Conservation (phyloP, 2,888 invertebrate species). For the Chromoteleia sp. region DNA sequence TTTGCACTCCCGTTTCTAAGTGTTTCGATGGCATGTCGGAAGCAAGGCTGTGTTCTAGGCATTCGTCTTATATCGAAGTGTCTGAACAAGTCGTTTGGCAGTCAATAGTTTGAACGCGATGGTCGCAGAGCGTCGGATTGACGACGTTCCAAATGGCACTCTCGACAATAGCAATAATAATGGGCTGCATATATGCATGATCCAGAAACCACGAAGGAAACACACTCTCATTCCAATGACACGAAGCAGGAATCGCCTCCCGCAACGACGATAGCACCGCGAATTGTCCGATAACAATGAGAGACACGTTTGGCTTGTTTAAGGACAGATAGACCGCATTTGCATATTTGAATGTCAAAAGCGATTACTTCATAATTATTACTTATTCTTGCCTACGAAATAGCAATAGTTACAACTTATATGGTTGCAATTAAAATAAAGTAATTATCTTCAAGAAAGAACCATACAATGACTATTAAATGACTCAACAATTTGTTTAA, state of each 20-base stretch:
- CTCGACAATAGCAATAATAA: conserved; percentile 53
- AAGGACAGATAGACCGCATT: conserved; percentile 35
- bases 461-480: too few relatives aligned
- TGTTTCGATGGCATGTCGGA: conserved; percentile 30
- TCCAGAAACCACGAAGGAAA: conserved; percentile 51
- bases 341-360: conserved; percentile 36
- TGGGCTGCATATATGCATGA: conserved; percentile 63
- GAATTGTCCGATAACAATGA: conserved; percentile 59
- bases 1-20: conserved; percentile 31
- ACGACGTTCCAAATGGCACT: conserved; percentile 63
- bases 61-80: conserved; percentile 38
- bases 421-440: too few relatives aligned
- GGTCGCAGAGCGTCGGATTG: conserved; percentile 49
- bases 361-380: conserved; percentile 53
- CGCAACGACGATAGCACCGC: conserved; percentile 49
- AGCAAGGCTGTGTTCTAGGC: conserved; percentile 2
- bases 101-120: conserved; percentile 57
- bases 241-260: conserved; percentile 29
- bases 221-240: conserved; percentile 38
- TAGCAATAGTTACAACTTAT: neutral
- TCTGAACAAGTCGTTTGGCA: conserved; percentile 55
- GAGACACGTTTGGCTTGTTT: conserved; percentile 52
- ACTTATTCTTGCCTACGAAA: conserved; percentile 8
- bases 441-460: too few relatives aligned
- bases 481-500: too few relatives aligned